A percentile compares a stretch with the other conserved stretches of the same genome.
phyloP scores from a whole-genome alignment of 1,140 invertebrate genomes.

The Cotesia chilonis region DNA sequence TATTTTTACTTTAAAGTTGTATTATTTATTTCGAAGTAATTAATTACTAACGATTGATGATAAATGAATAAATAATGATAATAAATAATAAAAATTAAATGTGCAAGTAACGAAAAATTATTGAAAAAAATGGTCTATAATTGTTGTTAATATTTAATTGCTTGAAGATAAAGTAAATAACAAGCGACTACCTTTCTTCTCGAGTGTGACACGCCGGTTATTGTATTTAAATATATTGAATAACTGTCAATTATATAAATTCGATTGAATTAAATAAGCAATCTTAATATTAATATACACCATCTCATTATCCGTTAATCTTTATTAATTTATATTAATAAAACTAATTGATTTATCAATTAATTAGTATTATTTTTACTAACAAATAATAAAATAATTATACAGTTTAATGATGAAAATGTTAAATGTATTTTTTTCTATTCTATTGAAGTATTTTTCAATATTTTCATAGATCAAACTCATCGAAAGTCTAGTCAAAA shows the following conservation, averaged over 20 bases:
- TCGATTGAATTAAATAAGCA: not conserved
- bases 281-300: constrained; percentile 5
- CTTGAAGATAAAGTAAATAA: constrained; percentile 20
- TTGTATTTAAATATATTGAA: not conserved
- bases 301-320: constrained; percentile 21
- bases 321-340: not conserved
- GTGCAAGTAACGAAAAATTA: not conserved
- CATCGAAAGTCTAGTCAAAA: constrained; percentile 59
- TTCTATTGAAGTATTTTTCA: constrained; percentile 31
- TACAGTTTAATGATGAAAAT: not conserved
- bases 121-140: not conserved
- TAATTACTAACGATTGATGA: no score
- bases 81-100: no score
- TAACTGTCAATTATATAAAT: constrained; percentile 5
- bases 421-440: constrained; percentile 13
- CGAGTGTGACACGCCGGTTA: constrained; percentile 43
- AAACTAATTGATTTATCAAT: not conserved
- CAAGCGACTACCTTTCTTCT: constrained; percentile 58
- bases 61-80: no score
- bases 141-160: constrained; percentile 3
- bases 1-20: no score
- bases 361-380: constrained; percentile 3
- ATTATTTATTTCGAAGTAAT: no score
- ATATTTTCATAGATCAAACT: constrained; percentile 16
- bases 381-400: not conserved